phyloP scores from a whole-genome alignment of 1,140 invertebrate species.

The Bombus superbus region DNA sequence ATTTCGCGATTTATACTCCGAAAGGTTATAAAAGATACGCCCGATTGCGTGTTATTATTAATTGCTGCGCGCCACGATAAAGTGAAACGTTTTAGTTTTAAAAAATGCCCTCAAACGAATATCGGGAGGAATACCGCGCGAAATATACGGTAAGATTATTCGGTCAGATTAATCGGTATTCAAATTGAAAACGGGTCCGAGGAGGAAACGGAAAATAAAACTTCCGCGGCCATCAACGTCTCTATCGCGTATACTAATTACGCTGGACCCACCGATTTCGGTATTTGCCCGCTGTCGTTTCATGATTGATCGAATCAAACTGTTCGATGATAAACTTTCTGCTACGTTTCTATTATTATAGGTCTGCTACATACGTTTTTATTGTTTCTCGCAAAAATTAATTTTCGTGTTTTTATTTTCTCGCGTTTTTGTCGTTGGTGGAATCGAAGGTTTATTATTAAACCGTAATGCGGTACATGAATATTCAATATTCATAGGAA shows the following conservation, averaged over 20 bases:
- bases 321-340: slow-evolving; percentile 7
- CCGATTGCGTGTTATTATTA: slow-evolving; percentile 69
- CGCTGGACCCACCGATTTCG: slow-evolving; percentile 11
- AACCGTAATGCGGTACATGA: neutral
- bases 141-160: slow-evolving; percentile 57
- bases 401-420: neutral
- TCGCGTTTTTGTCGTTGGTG: neutral
- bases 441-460: slow-evolving; percentile 3
- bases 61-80: slow-evolving; percentile 67
- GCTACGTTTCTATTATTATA: neutral
- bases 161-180: slow-evolving; percentile 54
- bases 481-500: neutral
- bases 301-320: slow-evolving; percentile 30
- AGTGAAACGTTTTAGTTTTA: slow-evolving; percentile 66
- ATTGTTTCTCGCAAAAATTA: neutral
- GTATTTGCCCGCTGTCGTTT: slow-evolving; percentile 18
- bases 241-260: slow-evolving; percentile 55
- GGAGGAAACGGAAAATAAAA: slow-evolving; percentile 41
- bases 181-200: slow-evolving; percentile 47
- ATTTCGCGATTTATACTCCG: slow-evolving; percentile 71
- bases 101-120: slow-evolving; percentile 65
- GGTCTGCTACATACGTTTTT: neutral
- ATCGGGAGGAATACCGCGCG: slow-evolving; percentile 50
- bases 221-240: slow-evolving; percentile 45
- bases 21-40: slow-evolving; percentile 69